phyloP scores from a whole-genome alignment of 2,888 invertebrate species.

The Mythimna albipuncta region DNA sequence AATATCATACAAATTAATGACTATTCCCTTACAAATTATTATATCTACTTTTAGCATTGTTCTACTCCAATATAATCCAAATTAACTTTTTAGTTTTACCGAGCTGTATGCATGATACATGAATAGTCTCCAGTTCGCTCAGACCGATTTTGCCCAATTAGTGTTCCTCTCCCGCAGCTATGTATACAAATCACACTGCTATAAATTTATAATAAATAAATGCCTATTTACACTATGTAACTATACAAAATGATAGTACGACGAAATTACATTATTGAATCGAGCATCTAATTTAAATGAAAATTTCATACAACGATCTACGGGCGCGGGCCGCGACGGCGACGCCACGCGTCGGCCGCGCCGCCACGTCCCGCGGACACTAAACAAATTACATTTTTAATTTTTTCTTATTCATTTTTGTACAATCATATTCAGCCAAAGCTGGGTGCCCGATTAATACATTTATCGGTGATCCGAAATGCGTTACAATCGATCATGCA shows the following conservation, averaged over 20 bases:
- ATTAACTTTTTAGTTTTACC: constrained; percentile 81
- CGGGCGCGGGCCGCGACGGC: constrained; percentile 73
- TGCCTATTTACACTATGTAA: constrained; percentile 91
- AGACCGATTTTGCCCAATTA: constrained; percentile 82
- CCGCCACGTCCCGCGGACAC: constrained; percentile 72
- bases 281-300: constrained; percentile 88
- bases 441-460: constrained; percentile 86
- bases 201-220: constrained; percentile 91
- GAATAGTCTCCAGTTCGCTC: constrained; percentile 83
- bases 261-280: constrained; percentile 88
- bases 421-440: constrained; percentile 88
- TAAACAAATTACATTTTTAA: constrained; percentile 84
- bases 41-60: constrained; percentile 89
- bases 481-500: constrained; percentile 86
- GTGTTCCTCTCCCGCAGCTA: constrained; percentile 88
- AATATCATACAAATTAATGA: constrained; percentile 91
- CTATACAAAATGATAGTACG: constrained; percentile 91
- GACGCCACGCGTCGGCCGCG: constrained; percentile 57
- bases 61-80: constrained; percentile 88
- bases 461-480: constrained; percentile 84
- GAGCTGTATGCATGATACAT: constrained; percentile 84
- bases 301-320: constrained; percentile 86
- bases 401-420: constrained; percentile 86
- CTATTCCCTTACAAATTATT: constrained; percentile 91
- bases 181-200: constrained; percentile 90